phyloP scores from a whole-genome alignment of 2,797 vertebrate species.

The Sebastes vulpes region DNA sequence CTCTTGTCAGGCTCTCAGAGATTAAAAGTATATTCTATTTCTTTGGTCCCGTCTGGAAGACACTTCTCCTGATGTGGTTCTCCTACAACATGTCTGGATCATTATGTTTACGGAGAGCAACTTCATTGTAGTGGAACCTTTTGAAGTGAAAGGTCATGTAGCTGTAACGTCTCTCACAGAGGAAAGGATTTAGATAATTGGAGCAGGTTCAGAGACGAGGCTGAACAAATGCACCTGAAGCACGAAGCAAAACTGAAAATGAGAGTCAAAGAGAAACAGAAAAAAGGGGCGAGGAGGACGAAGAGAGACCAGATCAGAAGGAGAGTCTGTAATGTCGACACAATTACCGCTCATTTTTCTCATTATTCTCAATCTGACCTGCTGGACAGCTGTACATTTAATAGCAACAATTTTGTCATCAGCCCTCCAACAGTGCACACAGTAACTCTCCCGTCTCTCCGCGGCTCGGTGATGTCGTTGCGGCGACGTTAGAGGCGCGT shows the following conservation, averaged over 20 bases:
- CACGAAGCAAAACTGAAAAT: background rate
- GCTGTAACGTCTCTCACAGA: conserved; percentile 29
- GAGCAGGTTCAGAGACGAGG: conserved; percentile 24
- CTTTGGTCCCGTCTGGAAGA: background rate
- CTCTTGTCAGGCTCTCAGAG: background rate
- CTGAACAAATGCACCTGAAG: conserved; percentile 31
- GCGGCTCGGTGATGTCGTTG: background rate
- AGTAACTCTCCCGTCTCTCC: background rate
- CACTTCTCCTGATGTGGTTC: background rate
- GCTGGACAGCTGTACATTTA: background rate
- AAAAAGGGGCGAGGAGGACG: background rate
- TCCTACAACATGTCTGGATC: background rate
- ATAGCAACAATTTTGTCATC: conserved; percentile 11
- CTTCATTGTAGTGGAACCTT: conserved; percentile 14
- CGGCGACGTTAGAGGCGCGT: background rate
- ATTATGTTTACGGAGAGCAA: background rate
- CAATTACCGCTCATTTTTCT: conserved; percentile 16
- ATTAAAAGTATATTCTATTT: background rate
- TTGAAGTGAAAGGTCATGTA: conserved; percentile 50
- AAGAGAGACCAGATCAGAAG: conserved; percentile 12
- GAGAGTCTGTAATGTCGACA: background rate
- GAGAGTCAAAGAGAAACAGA: background rate
- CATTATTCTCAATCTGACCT: conserved; percentile 15
- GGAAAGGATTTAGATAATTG: conserved; percentile 65
- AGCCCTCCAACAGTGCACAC: background rate